Conservation (phyloP, 1,140 invertebrate genomes). For the Spodoptera frugiperda region DNA sequence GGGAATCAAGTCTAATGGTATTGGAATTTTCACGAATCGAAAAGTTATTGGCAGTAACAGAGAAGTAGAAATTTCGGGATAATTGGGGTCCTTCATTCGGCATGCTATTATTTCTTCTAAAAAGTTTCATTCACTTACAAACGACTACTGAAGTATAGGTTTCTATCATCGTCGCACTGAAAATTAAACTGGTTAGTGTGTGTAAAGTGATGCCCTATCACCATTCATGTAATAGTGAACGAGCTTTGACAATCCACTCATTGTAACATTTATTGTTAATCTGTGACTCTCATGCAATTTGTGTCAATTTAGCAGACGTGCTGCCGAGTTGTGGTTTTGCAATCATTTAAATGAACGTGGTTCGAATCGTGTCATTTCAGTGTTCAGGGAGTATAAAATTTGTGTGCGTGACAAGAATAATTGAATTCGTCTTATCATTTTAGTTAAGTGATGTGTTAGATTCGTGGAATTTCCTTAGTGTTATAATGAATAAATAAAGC, state of each 20-base stretch:
- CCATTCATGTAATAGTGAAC: conserved; percentile 17
- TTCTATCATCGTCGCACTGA: conserved; percentile 43
- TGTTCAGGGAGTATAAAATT: conserved; percentile 53
- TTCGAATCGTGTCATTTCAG: conserved; percentile 56
- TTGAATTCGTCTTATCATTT: conserved; percentile 47
- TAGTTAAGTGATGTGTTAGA: conserved; percentile 69
- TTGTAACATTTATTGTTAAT: conserved; percentile 56
- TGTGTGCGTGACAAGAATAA: conserved; percentile 57
- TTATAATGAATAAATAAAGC: conserved; percentile 71
- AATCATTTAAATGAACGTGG: conserved; percentile 61
- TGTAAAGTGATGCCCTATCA: conserved; percentile 5
- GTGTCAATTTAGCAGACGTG: conserved; percentile 72
- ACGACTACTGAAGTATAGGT: conserved; percentile 49
- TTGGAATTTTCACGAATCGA: conserved; percentile 84
- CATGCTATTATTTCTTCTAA: conserved; percentile 70
- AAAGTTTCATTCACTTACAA: conserved; percentile 53
- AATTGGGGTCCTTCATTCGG: conserved; percentile 68
- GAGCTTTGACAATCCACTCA: conserved; percentile 34
- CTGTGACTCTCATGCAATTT: conserved; percentile 74
- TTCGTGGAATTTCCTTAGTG: conserved; percentile 84
- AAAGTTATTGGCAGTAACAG: conserved; percentile 68
- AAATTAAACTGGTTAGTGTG: conserved; percentile 44
- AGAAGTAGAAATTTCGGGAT: conserved; percentile 66
- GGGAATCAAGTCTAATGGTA: conserved; percentile 77
- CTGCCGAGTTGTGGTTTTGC: conserved; percentile 65